Conservation (phyloP, 2,797 vertebrate species). For the Delichon dasypus region DNA sequence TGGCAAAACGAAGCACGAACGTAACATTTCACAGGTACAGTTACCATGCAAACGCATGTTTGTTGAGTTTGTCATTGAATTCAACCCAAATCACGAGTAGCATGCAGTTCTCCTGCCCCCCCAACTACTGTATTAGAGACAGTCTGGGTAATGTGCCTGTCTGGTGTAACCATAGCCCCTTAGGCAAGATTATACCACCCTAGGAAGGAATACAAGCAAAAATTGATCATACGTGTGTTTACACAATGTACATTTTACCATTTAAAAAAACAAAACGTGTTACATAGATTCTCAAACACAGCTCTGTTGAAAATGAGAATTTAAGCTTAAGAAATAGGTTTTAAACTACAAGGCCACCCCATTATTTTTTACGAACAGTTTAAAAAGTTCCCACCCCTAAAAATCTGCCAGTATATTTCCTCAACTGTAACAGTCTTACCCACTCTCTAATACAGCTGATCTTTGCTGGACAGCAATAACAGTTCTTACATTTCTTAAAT, state of each 20-base stretch:
- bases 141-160: slow-evolving; percentile 72
- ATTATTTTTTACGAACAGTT: slow-evolving; percentile 69
- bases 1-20: slow-evolving; percentile 67
- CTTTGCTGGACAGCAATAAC: slow-evolving; percentile 19
- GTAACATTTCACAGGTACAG: slow-evolving; percentile 66
- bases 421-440: slow-evolving; percentile 48
- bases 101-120: slow-evolving; percentile 75
- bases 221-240: slow-evolving; percentile 63
- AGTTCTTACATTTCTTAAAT: slow-evolving; percentile 47
- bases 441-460: slow-evolving; percentile 34
- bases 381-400: slow-evolving; percentile 80
- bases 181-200: slow-evolving; percentile 71
- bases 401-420: slow-evolving; percentile 69
- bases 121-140: slow-evolving; percentile 63
- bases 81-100: slow-evolving; percentile 65
- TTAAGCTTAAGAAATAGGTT: slow-evolving; percentile 75
- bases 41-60: slow-evolving; percentile 78
- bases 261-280: slow-evolving; percentile 65
- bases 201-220: slow-evolving; percentile 64
- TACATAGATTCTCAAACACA: slow-evolving; percentile 74
- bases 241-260: slow-evolving; percentile 69
- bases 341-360: slow-evolving; percentile 77
- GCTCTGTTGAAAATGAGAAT: slow-evolving; percentile 72
- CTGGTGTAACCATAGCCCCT: slow-evolving; percentile 65
- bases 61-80: slow-evolving; percentile 66